A percentile compares a stretch with the other conserved stretches of the same genome.
phyloP scores from a whole-genome alignment of 1,140 invertebrate species.

The Triops cancriformis region DNA sequence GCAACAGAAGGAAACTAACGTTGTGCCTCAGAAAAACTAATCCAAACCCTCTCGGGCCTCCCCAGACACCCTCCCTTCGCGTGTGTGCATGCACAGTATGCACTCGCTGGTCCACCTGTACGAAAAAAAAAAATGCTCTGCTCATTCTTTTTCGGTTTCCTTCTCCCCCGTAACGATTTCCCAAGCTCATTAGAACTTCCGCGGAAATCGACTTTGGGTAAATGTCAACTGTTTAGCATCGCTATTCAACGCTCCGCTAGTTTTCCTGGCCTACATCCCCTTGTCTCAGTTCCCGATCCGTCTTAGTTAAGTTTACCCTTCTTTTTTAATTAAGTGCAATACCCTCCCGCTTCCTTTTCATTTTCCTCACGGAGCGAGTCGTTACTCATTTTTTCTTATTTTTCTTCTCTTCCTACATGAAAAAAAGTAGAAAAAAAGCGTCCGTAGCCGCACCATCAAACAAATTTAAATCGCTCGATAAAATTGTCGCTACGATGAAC shows the following conservation, averaged over 20 bases:
- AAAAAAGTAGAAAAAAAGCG: not conserved
- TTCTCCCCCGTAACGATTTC: not conserved
- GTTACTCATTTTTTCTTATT: not conserved
- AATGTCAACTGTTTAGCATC: not conserved
- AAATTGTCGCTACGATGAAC: not conserved
- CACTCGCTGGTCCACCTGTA: too few species aligned
- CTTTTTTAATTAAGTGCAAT: not conserved
- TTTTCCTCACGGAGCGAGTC: not conserved
- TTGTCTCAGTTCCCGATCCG: not conserved
- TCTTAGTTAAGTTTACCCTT: not conserved
- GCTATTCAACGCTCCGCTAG: not conserved
- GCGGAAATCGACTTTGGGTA: not conserved
- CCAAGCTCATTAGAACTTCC: slow-evolving; percentile 5
- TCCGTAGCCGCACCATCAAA: not conserved
- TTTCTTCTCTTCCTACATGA: not conserved
- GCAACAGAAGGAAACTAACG: not conserved
- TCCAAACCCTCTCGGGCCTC: not conserved
- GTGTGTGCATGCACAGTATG: not conserved
- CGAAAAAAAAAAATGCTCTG: too few species aligned
- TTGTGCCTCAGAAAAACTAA: not conserved
- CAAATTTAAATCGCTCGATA: not conserved
- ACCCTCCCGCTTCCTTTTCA: not conserved
- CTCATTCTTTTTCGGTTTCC: too few species aligned
- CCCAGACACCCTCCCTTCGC: not conserved
- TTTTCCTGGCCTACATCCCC: not conserved